Conservation (phyloP, 2,113 vertebrate genomes). For the Salvelinus alpinus region DNA sequence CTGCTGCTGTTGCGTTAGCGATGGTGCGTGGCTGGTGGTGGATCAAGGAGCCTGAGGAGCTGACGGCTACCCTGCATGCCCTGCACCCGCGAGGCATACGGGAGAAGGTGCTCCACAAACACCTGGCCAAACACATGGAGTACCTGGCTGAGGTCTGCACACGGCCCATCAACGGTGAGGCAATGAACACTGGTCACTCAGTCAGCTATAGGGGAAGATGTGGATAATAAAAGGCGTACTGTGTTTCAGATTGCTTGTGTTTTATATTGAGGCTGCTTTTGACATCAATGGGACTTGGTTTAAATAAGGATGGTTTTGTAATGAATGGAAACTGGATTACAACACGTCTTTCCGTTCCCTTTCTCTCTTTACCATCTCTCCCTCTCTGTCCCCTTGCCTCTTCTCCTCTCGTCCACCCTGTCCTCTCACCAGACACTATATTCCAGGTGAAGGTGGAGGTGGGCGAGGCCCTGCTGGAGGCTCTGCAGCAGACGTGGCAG, state of each 20-base stretch:
- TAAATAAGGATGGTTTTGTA: no score
- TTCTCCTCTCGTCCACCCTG: background rate
- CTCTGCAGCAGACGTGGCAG: conserved; percentile 79
- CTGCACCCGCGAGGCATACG: conserved; percentile 88
- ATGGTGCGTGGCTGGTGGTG: conserved; percentile 96
- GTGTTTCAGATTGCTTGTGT: no score
- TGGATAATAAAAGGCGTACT: no score
- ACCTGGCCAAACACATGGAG: conserved; percentile 92
- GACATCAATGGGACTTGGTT: no score
- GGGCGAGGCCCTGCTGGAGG: conserved; percentile 64
- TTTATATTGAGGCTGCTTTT: no score
- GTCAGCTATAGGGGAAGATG: no score
- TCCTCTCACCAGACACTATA: conserved; percentile 72
- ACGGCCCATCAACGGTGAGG: conserved; percentile 77
- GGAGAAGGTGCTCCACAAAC: conserved; percentile 91
- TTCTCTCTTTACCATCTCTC: background rate
- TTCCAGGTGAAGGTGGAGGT: conserved; percentile 75
- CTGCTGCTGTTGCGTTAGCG: conserved; percentile 65
- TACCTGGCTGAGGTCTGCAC: conserved; percentile 85
- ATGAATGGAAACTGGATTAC: no score
- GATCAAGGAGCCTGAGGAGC: conserved; percentile 83
- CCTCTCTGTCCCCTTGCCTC: background rate
- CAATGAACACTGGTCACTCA: no score
- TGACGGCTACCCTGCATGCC: conserved; percentile 79
- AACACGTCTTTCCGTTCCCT: background rate